Base-by-base conservation (phyloP, 1,140 invertebrate species). In the Ceratina calcarata region DNA sequence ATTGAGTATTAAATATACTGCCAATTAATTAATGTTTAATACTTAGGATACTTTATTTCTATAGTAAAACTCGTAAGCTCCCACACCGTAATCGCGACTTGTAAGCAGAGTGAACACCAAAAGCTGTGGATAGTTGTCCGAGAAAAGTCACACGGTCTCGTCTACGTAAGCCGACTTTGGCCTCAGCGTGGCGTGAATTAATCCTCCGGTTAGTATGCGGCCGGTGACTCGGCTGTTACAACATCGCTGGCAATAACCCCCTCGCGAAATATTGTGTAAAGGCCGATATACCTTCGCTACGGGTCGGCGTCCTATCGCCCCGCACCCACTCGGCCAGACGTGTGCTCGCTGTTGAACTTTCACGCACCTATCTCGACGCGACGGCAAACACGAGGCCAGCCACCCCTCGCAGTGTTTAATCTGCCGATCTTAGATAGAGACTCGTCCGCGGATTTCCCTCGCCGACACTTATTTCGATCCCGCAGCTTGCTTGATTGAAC, bases 141-240 rank as follows among this genome's bases (percentile, higher is more conserved):
- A 32, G 60, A 72, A 78, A 78, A 72, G 68, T 72, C 68, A 65
- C 68, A 37, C 37, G 45, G 20, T 16, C 15, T 8, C 7, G 32
- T 45, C 37, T 45, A 45, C 18, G 45, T 78, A 75, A 73, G 82
- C 68, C 72, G 78, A 58, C 74, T 77, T 69, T 45, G 58, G 55
- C 58, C 69, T 27, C 62, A 27, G 45, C 53, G 51, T 51, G 53
- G 45, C 53, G 51, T 51, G 62, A 87, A 85, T 88, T 88, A 88
- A 88, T 88, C 87, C 87, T 57, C 60, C 78, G 73, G 84, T 88
- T 88, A 84, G 87, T 87, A 88, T 88, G 87, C 87, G 64, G 71
- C 70, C 62, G 76, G 83, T 62, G 87, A 83, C 60, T 75, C 61
- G 68, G 64, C 70, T 84, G 81, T 86, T 88, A 84, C 84, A 86